A percentile compares a stretch with the other conserved stretches of the same genome.
These are phyloP conservation scores for Petrolisthes cinctipes DNA, from an alignment of 2,888 invertebrate genomes.

Conservation along the genomic window DNA sequence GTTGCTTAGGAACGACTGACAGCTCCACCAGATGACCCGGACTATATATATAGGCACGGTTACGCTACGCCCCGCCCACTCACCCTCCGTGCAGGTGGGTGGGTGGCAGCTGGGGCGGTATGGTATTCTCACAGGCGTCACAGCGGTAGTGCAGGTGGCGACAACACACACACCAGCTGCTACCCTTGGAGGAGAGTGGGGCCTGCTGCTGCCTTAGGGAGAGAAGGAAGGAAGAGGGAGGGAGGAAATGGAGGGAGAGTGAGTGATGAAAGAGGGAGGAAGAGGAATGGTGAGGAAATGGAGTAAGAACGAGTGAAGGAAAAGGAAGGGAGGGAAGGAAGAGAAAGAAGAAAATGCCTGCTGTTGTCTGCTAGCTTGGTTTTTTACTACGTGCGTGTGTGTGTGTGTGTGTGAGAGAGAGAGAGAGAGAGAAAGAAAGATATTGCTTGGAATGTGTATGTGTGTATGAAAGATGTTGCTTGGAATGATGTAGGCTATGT, in stretches of 20 bases:
- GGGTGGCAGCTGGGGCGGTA: slow-evolving; percentile 46
- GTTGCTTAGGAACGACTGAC: not conserved
- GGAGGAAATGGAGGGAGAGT: not conserved
- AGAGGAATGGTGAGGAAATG: no score
- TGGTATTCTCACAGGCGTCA: slow-evolving; percentile 33
- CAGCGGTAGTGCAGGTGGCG: slow-evolving; percentile 26
- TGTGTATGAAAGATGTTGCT: slow-evolving; percentile 4
- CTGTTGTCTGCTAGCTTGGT: no score
- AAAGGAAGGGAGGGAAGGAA: no score
- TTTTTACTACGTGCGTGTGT: not conserved
- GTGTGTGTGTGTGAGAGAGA: not conserved
- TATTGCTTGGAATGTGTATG: slow-evolving; percentile 19
- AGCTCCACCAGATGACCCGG: not conserved
- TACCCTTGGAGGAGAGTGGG: not conserved
- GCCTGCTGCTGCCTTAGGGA: not conserved
- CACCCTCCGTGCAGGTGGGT: slow-evolving; percentile 44
- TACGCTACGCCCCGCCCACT: slow-evolving; percentile 35
- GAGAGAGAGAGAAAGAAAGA: not conserved
- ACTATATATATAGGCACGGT: slow-evolving; percentile 29
- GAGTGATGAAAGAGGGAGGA: not conserved
- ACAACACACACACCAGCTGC: not conserved
- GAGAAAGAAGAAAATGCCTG: no score
- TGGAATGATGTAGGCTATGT: not conserved
- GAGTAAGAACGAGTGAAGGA: no score
- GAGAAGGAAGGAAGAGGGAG: not conserved